A percentile compares a stretch with the other conserved stretches of the same genome.
Conservation (phyloP, 2,888 invertebrate genomes). For the Teleiodes luculella region DNA sequence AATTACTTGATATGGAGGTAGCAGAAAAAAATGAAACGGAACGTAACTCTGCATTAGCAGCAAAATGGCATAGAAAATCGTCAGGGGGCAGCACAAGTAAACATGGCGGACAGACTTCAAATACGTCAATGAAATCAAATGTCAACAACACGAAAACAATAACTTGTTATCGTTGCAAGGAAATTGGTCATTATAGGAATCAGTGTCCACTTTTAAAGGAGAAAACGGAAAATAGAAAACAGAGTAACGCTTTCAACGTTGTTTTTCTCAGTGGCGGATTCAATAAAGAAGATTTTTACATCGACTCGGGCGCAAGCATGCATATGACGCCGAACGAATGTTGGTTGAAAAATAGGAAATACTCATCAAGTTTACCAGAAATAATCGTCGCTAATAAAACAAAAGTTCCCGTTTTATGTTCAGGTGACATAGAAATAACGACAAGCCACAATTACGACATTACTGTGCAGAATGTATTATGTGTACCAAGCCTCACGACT, state of each 20-base stretch:
- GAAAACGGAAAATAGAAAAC: too few relatives aligned
- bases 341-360: constrained; percentile 6
- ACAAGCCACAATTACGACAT: constrained; percentile 9
- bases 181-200: constrained; percentile 14
- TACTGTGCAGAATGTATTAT: constrained; percentile 12
- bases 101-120: background rate
- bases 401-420: constrained; percentile 12
- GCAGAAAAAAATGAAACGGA: too few relatives aligned
- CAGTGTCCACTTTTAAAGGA: constrained; percentile 9
- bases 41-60: too few relatives aligned
- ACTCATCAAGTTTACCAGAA: constrained; percentile 5
- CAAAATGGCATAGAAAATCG: background rate
- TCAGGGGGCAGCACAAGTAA: constrained; percentile 1
- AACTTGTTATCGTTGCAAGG: constrained; percentile 9
- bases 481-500: too few relatives aligned
- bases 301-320: constrained; percentile 22
- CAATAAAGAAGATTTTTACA: constrained; percentile 9
- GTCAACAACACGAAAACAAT: constrained; percentile 6
- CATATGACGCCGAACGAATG: constrained; percentile 23
- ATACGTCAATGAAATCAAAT: constrained; percentile 1
- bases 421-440: constrained; percentile 13
- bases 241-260: too few relatives aligned
- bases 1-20: too few relatives aligned
- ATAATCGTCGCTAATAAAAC: constrained; percentile 10
- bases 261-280: too few relatives aligned